Evolutionary conservation across 2,888 invertebrate genomes (phyloP).

Genomic region (Platycheirus rosarum): DNA sequence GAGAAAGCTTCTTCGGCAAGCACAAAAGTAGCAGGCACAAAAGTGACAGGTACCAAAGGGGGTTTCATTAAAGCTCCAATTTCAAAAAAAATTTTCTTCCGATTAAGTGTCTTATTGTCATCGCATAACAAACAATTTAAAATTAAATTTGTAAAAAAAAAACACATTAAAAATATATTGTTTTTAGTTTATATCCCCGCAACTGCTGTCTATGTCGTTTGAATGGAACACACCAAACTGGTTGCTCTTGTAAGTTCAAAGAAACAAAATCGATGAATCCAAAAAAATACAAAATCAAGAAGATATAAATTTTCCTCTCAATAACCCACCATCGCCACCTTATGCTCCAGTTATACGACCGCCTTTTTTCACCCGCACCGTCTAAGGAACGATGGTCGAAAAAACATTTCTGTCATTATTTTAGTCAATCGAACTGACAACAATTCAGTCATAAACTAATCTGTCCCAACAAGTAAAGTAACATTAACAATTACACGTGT

Average conservation of each 20-base stretch:
- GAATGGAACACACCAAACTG: constrained; percentile 97
- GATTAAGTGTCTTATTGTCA: too few species aligned
- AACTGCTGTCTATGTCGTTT: constrained; percentile 91
- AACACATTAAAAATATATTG: too few species aligned
- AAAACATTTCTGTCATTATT: constrained; percentile 87
- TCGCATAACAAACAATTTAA: too few species aligned
- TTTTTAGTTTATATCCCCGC: constrained; percentile 72
- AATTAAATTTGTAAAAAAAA: too few species aligned
- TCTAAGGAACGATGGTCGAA: constrained; percentile 83
- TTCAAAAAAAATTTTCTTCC: too few species aligned
- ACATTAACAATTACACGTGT: constrained; percentile 83
- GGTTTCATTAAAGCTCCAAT: too few species aligned
- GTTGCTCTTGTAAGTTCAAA: constrained; percentile 97
- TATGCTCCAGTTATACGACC: constrained; percentile 90
- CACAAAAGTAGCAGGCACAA: too few species aligned
- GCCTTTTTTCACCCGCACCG: constrained; percentile 85
- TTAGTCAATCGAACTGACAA: constrained; percentile 82
- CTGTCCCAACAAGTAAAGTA: constrained; percentile 92
- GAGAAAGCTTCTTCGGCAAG: too few species aligned
- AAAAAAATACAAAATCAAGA: constrained; percentile 83
- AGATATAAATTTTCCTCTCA: constrained; percentile 90
- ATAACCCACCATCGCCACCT: constrained; percentile 89
- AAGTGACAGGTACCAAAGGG: too few species aligned
- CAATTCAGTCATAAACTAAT: constrained; percentile 86
- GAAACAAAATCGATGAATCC: too few species aligned